A percentile compares a stretch with the other conserved stretches of the same genome.
Conservation (phyloP, 2,113 vertebrate species). For the Trichomycterus rosablanca region DNA sequence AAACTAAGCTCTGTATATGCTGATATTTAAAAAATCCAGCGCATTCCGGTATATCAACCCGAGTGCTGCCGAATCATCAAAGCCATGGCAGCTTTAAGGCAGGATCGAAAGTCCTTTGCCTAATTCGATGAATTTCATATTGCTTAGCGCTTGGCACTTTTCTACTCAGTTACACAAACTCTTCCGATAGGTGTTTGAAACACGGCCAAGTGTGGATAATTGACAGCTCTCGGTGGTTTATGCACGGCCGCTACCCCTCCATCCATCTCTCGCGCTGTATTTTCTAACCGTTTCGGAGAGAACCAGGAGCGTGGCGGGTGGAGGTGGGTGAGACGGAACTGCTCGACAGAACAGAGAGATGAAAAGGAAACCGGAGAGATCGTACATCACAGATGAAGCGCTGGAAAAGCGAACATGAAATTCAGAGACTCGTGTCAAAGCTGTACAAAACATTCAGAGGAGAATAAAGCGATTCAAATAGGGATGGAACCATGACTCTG, state of each 20-base stretch:
- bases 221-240: not conserved
- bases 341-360: too few relatives aligned
- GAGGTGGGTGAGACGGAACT: too few relatives aligned
- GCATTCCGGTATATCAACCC: too few relatives aligned
- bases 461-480: too few relatives aligned
- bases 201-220: constrained; percentile 1
- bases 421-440: too few relatives aligned
- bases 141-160: not conserved
- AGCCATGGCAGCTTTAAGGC: constrained; percentile 2
- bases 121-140: constrained; percentile 1
- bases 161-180: not conserved
- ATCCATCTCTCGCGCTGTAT: not conserved
- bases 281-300: not conserved
- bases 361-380: too few relatives aligned
- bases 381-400: too few relatives aligned
- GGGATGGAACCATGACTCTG: too few relatives aligned
- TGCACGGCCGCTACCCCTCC: not conserved
- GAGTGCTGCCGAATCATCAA: too few relatives aligned
- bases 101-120: not conserved
- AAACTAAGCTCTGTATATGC: too few relatives aligned
- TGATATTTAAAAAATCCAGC: not conserved
- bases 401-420: too few relatives aligned
- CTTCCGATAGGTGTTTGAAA: constrained; percentile 5
- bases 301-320: not conserved
- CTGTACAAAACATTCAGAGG: too few relatives aligned